phyloP scores from a whole-genome alignment of 2,113 vertebrate genomes.

The Mohoua ochrocephala region DNA sequence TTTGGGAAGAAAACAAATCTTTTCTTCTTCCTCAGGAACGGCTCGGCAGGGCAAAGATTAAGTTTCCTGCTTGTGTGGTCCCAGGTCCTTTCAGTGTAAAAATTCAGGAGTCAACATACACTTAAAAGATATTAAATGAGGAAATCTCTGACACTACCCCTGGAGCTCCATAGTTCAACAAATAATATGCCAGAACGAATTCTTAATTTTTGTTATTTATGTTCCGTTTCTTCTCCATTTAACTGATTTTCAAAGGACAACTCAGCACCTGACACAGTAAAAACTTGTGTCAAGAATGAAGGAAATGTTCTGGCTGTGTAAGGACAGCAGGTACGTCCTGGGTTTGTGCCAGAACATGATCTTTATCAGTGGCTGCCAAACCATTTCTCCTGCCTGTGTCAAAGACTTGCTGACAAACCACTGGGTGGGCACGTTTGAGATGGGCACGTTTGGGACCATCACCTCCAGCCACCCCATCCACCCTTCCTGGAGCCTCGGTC shows the following conservation, averaged over 20 bases:
- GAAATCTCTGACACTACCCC: not conserved
- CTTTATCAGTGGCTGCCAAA: not conserved
- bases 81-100: not conserved
- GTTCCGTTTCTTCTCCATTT: not conserved
- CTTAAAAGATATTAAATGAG: not conserved
- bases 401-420: not conserved
- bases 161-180: not conserved
- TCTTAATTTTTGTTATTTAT: not conserved
- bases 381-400: rapidly evolving
- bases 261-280: not conserved
- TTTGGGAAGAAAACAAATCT: not conserved
- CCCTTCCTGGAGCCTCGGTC: not conserved
- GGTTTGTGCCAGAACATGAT: not conserved
- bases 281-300: not conserved
- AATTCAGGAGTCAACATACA: not conserved
- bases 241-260: not conserved
- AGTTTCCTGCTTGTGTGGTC: not conserved
- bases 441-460: not conserved
- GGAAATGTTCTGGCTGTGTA: not conserved
- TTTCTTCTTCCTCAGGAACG: not conserved
- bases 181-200: not conserved
- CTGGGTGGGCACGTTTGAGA: not conserved
- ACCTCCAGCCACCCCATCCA: not conserved
- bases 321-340: rapidly evolving
- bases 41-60: not conserved